These are phyloP conservation scores for Morelia viridis DNA, from an alignment of 2,797 vertebrate species.

Conservation along the genomic window DNA sequence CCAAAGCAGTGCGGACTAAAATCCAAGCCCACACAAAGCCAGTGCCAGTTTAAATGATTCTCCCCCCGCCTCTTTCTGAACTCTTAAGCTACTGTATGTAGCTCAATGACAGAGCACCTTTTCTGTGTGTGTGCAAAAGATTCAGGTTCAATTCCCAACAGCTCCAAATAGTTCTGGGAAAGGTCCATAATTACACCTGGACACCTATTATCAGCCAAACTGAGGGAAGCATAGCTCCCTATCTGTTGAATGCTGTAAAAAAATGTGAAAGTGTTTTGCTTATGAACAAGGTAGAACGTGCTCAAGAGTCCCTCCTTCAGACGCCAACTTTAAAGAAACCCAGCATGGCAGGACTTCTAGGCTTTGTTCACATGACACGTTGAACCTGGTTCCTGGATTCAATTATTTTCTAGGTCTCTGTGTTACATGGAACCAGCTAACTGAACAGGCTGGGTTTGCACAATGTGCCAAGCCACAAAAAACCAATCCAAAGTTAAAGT, in stretches of 20 bases:
- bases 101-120: not conserved
- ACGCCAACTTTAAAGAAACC: not conserved
- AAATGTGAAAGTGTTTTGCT: not conserved
- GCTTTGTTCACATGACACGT: not conserved
- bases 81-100: not conserved
- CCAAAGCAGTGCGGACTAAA: not conserved
- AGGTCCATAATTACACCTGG: not conserved
- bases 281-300: not conserved
- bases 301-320: not conserved
- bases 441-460: not conserved
- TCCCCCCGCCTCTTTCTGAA: not conserved
- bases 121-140: not conserved
- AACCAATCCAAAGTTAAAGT: not conserved
- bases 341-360: not conserved
- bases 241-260: not conserved
- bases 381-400: not conserved
- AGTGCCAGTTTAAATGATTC: not conserved
- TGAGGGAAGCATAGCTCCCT: too few relatives aligned
- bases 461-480: not conserved
- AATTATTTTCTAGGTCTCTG: not conserved
- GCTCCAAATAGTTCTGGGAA: not conserved
- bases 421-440: not conserved
- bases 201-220: not conserved
- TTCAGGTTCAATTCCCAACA: too few relatives aligned
- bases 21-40: not conserved